Base-by-base conservation (phyloP, 2,113 vertebrate genomes). In the Poicephalus gulielmi region DNA sequence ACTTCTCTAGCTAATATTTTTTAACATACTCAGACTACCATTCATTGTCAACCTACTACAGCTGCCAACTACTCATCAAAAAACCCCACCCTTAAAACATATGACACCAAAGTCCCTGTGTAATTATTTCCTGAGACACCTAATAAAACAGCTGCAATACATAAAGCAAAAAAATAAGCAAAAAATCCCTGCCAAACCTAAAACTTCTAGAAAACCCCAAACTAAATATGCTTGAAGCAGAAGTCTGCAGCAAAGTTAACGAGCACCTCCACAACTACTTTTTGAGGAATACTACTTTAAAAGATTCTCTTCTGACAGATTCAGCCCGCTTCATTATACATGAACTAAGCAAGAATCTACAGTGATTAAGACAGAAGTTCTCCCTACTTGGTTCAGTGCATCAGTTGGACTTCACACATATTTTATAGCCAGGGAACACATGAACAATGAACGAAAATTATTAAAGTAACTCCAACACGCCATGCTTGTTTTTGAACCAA, bases 1-100 rank as follows among this genome's bases (percentile, higher is more conserved):
- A 64, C 24, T 88, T 83, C 49, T 47, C 44, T 94, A 89, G 5
- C 30, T 87, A 87, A 71, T 24, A 64, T 14, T 71, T 81, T 74
- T 83, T 67, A n/a, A 53, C 12, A 14, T 85, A 60, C 59, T 88
- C n/a, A 52, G 28, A 71, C 6, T 49, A 70, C 11, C 11, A 70
- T 31, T 90, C 43, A 78, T 7, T 33, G 12, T 28, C 43, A 17
- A 19, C 27, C 39, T 71, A 47, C 15, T 30, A 55, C 10, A 86
- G 6, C 7, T 44, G 20, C 5, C 67, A 73, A 57, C 31, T 60
- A 55, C 43, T 55, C 6, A 71, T 79, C 43, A 27, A 64, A 83
- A 82, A 83, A 46, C 0, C 1, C 52, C 18, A 49, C 10, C 50
- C 22, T 71, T 41, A 83, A 80, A 80, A 80, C 22, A 49, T 8